Evolutionary conservation across 2,888 invertebrate genomes (phyloP).

Genomic region (Brachynemurus nebulosus): DNA sequence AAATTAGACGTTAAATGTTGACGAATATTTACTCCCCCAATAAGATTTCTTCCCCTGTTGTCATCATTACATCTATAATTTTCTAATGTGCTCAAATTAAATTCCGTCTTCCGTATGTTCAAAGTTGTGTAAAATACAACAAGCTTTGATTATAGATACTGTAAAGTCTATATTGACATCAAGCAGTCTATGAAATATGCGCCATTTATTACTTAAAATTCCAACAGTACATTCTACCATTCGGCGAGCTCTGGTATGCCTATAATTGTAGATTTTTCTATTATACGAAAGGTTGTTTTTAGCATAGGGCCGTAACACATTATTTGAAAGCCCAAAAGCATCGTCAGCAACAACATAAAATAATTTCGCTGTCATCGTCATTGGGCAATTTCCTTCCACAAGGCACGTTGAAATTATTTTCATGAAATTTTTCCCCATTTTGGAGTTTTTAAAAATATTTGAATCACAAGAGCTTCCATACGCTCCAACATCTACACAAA

Average conservation of each 20-base stretch:
- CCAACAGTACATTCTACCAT: constrained; percentile 22
- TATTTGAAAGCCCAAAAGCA: constrained; percentile 22
- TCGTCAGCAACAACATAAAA: constrained; percentile 22
- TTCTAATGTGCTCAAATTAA: constrained; percentile 4
- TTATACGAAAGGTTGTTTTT: constrained; percentile 18
- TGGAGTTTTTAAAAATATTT: constrained; percentile 20
- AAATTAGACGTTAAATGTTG: too few species aligned
- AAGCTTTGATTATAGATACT: constrained; percentile 21
- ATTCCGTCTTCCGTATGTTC: constrained; percentile 9
- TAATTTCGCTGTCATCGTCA: constrained; percentile 20
- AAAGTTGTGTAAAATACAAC: constrained; percentile 19
- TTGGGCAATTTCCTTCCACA: constrained; percentile 18
- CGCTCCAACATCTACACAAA: constrained; percentile 19
- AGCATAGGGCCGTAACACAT: constrained; percentile 22
- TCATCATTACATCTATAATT: neutral
- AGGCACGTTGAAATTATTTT: constrained; percentile 18
- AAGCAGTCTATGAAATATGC: constrained; percentile 24
- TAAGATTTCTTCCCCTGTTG: neutral
- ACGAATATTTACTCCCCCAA: too few species aligned
- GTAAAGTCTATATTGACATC: constrained; percentile 20
- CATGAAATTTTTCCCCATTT: constrained; percentile 18
- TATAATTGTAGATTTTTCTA: constrained; percentile 18
- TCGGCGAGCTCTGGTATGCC: constrained; percentile 19
- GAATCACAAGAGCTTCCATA: constrained; percentile 21
- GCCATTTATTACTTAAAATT: constrained; percentile 24